A percentile compares a stretch with the other conserved stretches of the same genome.
phyloP scores from a whole-genome alignment of 2,888 invertebrate species.

The Leucophora obtusa region DNA sequence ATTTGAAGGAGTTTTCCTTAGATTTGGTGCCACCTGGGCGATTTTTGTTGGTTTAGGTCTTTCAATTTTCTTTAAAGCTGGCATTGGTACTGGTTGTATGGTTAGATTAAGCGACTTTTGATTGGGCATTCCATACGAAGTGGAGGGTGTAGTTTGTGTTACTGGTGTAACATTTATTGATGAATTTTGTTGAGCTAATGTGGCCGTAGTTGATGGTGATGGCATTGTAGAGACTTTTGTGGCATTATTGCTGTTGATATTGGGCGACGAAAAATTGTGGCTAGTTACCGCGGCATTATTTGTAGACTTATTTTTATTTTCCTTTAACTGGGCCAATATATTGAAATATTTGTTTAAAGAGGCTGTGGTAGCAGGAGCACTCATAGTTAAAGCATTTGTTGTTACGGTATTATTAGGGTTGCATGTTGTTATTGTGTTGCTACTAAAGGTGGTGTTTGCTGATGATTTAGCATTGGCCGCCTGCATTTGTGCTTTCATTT shows the following conservation, averaged over 20 bases:
- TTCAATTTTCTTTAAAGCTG: constrained; percentile 78
- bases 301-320: constrained; percentile 63
- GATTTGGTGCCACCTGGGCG: constrained; percentile 78
- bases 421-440: constrained; percentile 59
- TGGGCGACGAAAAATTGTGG: constrained; percentile 3
- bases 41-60: constrained; percentile 78
- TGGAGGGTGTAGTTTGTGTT: constrained; percentile 37
- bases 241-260: background rate
- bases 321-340: constrained; percentile 74
- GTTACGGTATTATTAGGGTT: constrained; percentile 52
- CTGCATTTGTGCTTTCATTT: constrained; percentile 85
- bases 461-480: constrained; percentile 70
- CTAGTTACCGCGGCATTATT: constrained; percentile 2
- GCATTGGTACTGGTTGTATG: constrained; percentile 69
- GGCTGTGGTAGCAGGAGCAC: constrained; percentile 73
- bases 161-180: constrained; percentile 24
- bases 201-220: constrained; percentile 24
- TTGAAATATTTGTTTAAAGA: constrained; percentile 78
- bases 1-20: constrained; percentile 75
- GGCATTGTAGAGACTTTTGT: background rate
- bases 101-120: constrained; percentile 45
- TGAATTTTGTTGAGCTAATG: constrained; percentile 36
- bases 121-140: constrained; percentile 22
- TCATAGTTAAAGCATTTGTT: constrained; percentile 72
- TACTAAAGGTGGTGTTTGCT: background rate